Percentiles rank a stretch among this genome's conserved stretches.
Conservation (phyloP, 2,888 invertebrate genomes). For the Heliothis peltigera region DNA sequence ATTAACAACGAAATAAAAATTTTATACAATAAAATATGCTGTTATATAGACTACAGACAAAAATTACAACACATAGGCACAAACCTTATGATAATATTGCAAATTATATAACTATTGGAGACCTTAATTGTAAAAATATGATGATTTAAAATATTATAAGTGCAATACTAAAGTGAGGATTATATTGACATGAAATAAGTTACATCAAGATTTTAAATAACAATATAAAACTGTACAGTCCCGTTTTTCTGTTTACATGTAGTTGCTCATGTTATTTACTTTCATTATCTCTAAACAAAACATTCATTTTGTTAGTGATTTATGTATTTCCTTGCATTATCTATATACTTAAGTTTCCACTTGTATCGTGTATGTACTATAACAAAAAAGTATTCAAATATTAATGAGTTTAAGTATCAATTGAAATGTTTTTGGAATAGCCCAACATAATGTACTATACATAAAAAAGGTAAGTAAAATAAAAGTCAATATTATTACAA, state of each 20-base stretch:
- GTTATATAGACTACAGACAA: constrained; percentile 55
- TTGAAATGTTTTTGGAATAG: constrained; percentile 5
- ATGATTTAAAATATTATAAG: constrained; percentile 42
- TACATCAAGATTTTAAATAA: constrained; percentile 29
- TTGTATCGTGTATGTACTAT: constrained; percentile 34
- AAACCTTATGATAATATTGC: constrained; percentile 60
- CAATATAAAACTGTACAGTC: constrained; percentile 18
- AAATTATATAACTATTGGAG: constrained; percentile 43
- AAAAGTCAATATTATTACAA: constrained; percentile 58
- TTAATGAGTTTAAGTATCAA: neutral
- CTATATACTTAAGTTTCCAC: constrained; percentile 9
- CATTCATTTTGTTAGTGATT: constrained; percentile 8
- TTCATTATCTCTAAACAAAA: constrained; percentile 4
- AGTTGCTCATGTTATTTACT: neutral
- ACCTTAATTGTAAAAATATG: constrained; percentile 38
- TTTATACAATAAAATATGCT: constrained; percentile 67
- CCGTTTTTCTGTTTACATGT: constrained; percentile 10
- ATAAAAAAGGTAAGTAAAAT: constrained; percentile 60
- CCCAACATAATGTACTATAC: constrained; percentile 49
- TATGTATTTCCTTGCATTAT: constrained; percentile 8
- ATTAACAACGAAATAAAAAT: constrained; percentile 69
- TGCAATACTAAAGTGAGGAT: constrained; percentile 40
- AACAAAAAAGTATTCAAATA: constrained; percentile 1
- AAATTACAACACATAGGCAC: constrained; percentile 53
- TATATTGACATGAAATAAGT: constrained; percentile 39